phyloP scores from a whole-genome alignment of 23 tunicate genomes.

The Ciona savignyi region DNA sequence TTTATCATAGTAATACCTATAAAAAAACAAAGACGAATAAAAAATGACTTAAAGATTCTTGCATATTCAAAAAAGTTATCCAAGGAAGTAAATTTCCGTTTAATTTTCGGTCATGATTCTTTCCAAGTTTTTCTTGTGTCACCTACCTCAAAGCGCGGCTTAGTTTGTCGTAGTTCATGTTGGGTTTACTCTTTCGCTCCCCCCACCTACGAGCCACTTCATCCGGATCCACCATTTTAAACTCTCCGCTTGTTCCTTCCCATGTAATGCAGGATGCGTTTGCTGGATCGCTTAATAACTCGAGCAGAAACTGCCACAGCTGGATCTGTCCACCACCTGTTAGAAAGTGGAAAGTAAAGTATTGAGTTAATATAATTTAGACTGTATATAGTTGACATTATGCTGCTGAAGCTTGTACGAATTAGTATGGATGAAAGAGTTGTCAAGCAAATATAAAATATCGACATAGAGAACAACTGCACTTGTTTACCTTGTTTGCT shows the following conservation, averaged over 20 bases:
- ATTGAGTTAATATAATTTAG: no score
- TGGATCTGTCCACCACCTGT: slow-evolving; percentile 92
- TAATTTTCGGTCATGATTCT: no score
- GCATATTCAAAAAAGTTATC: no score
- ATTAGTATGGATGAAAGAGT: no score
- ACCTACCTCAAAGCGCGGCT: slow-evolving; percentile 84
- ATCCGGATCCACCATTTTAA: slow-evolving; percentile 97
- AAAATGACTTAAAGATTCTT: neutral
- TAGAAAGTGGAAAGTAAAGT: neutral
- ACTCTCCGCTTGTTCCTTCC: slow-evolving; percentile 94
- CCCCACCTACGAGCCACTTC: slow-evolving; percentile 98
- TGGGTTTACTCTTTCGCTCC: slow-evolving; percentile 94
- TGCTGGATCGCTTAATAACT: slow-evolving; percentile 62
- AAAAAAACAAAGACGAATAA: neutral
- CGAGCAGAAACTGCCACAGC: slow-evolving; percentile 91
- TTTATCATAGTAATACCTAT: slow-evolving; percentile 87
- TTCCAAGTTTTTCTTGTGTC: no score
- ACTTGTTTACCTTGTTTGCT: slow-evolving; percentile 92
- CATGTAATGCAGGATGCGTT: slow-evolving; percentile 79
- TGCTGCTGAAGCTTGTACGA: no score
- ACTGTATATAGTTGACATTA: no score
- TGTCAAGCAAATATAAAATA: no score
- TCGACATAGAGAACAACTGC: no score
- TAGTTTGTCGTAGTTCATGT: slow-evolving; percentile 97
- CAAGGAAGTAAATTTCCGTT: no score